Evolutionary conservation across 30 jellyfish, hydroid and myxozoan genomes (phyloP), one percentile per base, ranked within the genome.

Genomic region (Hydractinia echinata): DNA sequence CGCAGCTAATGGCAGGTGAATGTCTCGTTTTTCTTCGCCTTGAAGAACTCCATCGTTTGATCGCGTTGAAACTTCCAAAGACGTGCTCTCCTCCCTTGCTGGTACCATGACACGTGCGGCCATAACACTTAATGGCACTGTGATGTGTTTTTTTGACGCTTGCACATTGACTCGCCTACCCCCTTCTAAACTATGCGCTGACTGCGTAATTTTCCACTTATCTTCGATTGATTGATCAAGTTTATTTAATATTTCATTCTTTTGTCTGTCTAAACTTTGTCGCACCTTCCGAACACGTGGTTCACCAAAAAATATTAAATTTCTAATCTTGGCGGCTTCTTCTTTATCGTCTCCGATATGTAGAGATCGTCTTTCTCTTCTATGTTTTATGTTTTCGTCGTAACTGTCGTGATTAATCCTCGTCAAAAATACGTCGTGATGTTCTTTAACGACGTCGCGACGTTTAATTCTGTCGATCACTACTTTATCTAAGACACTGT

Each of bases 201-300:
- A 30, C 2, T 30, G 44, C 44, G 44, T n/a, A n/a, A 64, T 64
- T 64, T 64, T 64, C 74, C 74, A 64, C 16, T 64, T 64, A 64
- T 64, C 39, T 64, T 64, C 74, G 74, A 64, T 64, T 6, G 74
- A 64, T 51, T 64, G 74, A 64, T 64, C 74, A 64, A 64, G 74
- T 64, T 64, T 64, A 1, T 64, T 44, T 64, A 6, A 6, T 6
- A 64, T 51, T 64, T 64, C 74, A 7, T 64, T 51, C 1, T 13
- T 13, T 30, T 30, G 44, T 30, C 44, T 30, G 19, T 64, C 74
- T 64, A 13, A 13, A 64, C 51, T 64, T 64, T 64, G 19, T 64
- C 74, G 74, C 19, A 13, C 19, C 74, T 64, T 64, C 39, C 74
- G 74, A 13, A 64, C 51, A n/a, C 4, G 74, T 6, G 74, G 74